phyloP scores from a whole-genome alignment of 2,113 vertebrate genomes.

The Hypanus sabinus region DNA sequence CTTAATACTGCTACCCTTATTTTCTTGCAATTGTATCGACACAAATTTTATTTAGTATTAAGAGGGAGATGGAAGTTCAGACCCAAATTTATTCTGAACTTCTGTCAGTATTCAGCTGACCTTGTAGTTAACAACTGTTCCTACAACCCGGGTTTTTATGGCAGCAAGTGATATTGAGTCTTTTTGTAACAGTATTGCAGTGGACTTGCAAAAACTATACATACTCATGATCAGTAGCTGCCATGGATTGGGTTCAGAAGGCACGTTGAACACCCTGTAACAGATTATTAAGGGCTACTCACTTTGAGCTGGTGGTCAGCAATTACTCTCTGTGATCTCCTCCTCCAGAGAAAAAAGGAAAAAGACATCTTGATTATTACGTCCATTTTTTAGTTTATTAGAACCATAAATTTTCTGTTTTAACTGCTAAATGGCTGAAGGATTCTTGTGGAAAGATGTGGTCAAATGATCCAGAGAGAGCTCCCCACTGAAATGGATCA shows the following conservation, averaged over 20 bases:
- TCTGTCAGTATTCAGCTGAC: neutral
- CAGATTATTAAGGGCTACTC: neutral
- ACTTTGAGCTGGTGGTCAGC: neutral
- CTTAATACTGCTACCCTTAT: neutral
- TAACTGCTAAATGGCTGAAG: neutral
- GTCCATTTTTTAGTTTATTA: neutral
- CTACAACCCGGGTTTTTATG: neutral
- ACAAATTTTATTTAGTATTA: neutral
- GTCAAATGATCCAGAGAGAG: neutral
- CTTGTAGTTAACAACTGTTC: neutral
- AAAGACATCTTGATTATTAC: too few species aligned
- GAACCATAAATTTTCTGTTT: conserved; percentile 4
- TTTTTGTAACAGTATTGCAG: neutral
- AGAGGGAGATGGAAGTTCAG: neutral
- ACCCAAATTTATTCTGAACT: neutral
- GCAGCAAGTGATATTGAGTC: neutral
- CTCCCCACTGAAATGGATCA: neutral
- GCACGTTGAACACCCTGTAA: neutral
- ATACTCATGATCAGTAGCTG: neutral
- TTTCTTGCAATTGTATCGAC: neutral
- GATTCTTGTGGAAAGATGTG: neutral
- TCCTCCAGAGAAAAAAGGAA: neutral
- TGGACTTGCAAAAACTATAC: neutral
- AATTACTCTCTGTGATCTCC: neutral
- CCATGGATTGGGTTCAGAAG: neutral